A percentile compares a stretch with the other conserved stretches of the same genome.
These are phyloP conservation scores for Amblyjoppa fuscipennis DNA, from an alignment of 2,888 invertebrate genomes.

Conservation along the genomic window DNA sequence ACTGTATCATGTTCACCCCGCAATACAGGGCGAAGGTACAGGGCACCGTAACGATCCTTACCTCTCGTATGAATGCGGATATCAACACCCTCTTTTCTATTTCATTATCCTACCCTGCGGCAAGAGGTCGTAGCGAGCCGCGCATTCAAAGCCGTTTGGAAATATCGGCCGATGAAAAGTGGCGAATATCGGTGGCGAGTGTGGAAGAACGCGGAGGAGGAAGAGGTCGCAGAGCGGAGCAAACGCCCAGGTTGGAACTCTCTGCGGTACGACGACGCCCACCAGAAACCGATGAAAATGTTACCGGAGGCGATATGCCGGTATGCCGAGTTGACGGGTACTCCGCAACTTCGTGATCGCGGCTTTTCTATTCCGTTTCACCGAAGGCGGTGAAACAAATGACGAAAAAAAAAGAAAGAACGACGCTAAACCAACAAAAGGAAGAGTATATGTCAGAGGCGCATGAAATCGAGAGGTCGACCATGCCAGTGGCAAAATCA, in stretches of 20 bases:
- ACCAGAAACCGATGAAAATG: slow-evolving; percentile 37
- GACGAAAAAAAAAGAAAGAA: slow-evolving; percentile 2
- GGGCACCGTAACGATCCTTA: slow-evolving; percentile 4
- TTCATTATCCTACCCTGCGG: slow-evolving; percentile 43
- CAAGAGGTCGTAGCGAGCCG: slow-evolving; percentile 19
- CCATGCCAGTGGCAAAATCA: slow-evolving; percentile 25
- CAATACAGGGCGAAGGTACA: not conserved
- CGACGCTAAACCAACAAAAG: slow-evolving; percentile 17
- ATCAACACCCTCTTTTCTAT: slow-evolving; percentile 40
- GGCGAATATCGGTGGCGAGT: slow-evolving; percentile 45
- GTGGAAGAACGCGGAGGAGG: slow-evolving; percentile 16
- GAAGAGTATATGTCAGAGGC: not conserved
- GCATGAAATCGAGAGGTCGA: slow-evolving; percentile 35
- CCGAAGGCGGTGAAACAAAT: not conserved
- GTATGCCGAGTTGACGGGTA: slow-evolving; percentile 43
- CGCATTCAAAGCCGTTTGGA: slow-evolving; percentile 41
- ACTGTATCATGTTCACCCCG: slow-evolving; percentile 7
- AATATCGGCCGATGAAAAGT: slow-evolving; percentile 47
- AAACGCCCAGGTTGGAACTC: slow-evolving; percentile 4
- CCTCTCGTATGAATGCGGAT: slow-evolving; percentile 15
- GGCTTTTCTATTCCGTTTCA: not conserved
- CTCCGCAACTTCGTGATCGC: slow-evolving; percentile 23
- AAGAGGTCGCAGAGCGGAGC: slow-evolving; percentile 1
- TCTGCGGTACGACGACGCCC: slow-evolving; percentile 26
- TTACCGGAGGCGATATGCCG: slow-evolving; percentile 33